Evolutionary conservation across 92 coral and sea anemone species (phyloP).

Genomic region (Montipora capitata): DNA sequence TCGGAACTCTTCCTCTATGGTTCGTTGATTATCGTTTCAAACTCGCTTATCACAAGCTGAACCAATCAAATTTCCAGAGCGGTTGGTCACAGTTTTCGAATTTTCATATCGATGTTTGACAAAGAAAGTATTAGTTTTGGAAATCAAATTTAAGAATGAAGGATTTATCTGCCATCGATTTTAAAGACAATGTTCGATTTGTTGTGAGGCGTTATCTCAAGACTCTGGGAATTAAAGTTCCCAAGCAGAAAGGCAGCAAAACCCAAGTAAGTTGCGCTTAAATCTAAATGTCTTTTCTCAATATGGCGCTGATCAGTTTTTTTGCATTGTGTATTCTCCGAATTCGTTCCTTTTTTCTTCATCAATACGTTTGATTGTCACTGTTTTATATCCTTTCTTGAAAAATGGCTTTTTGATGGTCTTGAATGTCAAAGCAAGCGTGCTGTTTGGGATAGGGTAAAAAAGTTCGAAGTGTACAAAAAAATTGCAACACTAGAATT

Average conservation of each 20-base stretch:
- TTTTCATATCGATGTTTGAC: slow-evolving; percentile 28
- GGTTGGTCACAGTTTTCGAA: slow-evolving; percentile 73
- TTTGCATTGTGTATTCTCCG: too few species aligned
- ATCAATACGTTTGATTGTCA: background rate
- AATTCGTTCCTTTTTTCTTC: too few species aligned
- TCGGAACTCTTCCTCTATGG: background rate
- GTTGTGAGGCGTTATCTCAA: slow-evolving; percentile 93
- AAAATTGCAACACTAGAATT: too few species aligned
- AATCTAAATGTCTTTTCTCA: too few species aligned
- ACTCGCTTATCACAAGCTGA: background rate
- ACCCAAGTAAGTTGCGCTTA: slow-evolving; percentile 63
- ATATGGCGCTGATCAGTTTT: too few species aligned
- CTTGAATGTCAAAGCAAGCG: too few species aligned
- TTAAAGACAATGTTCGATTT: slow-evolving; percentile 93
- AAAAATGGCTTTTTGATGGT: too few species aligned
- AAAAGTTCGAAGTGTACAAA: too few species aligned
- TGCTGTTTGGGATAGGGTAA: too few species aligned
- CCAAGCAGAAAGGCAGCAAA: slow-evolving; percentile 80
- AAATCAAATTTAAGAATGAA: slow-evolving; percentile 69
- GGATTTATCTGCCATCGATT: slow-evolving; percentile 95
- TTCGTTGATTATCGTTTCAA: slow-evolving; percentile 9
- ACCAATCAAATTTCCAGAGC: slow-evolving; percentile 71
- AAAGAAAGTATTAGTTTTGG: background rate
- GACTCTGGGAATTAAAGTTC: slow-evolving; percentile 94
- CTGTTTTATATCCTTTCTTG: background rate